Evolutionary conservation across 2,888 invertebrate genomes (phyloP).

Genomic region (Agrochola lychnidis): DNA sequence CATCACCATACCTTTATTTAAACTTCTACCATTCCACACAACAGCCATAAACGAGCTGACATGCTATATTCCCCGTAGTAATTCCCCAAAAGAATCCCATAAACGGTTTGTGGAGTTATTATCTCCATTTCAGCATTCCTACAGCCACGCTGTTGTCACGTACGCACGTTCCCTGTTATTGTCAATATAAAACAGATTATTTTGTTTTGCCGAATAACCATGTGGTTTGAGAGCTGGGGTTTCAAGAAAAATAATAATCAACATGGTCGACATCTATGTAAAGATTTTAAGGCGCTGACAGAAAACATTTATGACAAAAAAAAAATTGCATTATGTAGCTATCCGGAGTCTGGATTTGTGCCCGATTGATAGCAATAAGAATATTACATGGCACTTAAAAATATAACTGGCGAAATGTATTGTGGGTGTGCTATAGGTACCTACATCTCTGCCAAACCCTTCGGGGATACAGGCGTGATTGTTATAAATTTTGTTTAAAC

Average conservation of each 20-base stretch:
- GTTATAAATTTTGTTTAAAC: background rate
- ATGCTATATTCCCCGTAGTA: constrained; percentile 32
- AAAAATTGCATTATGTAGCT: too few relatives aligned
- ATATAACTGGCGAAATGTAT: too few relatives aligned
- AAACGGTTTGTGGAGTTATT: constrained; percentile 52
- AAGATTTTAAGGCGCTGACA: background rate
- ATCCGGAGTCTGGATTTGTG: background rate
- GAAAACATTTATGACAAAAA: background rate
- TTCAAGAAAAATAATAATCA: background rate
- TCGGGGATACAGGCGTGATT: background rate
- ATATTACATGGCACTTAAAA: too few relatives aligned
- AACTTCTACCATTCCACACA: constrained; percentile 21
- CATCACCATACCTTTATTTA: constrained; percentile 8
- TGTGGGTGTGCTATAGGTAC: too few relatives aligned
- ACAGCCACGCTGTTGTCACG: constrained; percentile 38
- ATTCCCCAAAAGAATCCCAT: constrained; percentile 46
- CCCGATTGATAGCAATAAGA: background rate
- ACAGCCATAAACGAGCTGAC: constrained; percentile 21
- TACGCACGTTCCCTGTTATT: constrained; percentile 47
- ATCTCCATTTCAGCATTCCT: constrained; percentile 22
- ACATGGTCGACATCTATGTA: background rate
- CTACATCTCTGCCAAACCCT: too few relatives aligned
- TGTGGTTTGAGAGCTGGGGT: constrained; percentile 24
- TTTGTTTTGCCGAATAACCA: constrained; percentile 52
- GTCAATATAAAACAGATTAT: constrained; percentile 67